phyloP scores from a whole-genome alignment of 2,113 vertebrate species.

The Osmerus eperlanus region DNA sequence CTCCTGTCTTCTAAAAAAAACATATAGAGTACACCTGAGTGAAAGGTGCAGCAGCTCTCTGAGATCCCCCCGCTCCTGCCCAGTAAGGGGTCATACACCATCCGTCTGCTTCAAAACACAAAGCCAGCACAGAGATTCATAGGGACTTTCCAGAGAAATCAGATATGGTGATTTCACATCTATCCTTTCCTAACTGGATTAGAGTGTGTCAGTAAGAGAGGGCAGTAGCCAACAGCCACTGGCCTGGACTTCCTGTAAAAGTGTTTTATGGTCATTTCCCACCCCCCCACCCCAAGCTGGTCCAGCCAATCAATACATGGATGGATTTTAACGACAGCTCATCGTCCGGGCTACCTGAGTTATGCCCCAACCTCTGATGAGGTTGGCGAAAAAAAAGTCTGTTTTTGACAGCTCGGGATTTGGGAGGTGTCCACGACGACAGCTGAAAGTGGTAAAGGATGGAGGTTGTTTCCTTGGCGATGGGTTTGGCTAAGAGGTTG shows the following conservation, averaged over 20 bases:
- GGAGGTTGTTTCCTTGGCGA: conserved; percentile 32
- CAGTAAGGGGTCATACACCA: no score
- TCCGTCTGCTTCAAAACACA: no score
- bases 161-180: conserved; percentile 11
- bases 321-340: conserved; percentile 48
- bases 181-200: conserved; percentile 30
- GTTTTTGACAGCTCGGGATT: conserved; percentile 37
- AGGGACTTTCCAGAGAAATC: no score
- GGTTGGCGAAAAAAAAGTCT: conserved; percentile 51
- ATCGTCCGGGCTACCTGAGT: conserved; percentile 44
- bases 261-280: conserved; percentile 53
- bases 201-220: conserved; percentile 12
- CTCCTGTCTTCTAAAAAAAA: no score
- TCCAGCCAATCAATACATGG: conserved; percentile 57
- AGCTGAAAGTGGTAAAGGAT: conserved; percentile 44
- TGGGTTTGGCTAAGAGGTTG: conserved; percentile 24
- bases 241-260: conserved; percentile 56
- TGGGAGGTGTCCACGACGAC: conserved; percentile 53
- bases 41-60: no score
- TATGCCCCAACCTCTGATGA: conserved; percentile 57
- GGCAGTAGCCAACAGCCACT: conserved; percentile 23
- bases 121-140: no score
- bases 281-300: conserved; percentile 30
- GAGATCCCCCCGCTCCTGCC: no score
- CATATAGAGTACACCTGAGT: no score